These are phyloP conservation scores for Forbesichthys papilliferus DNA, from an alignment of 2,113 vertebrate genomes.

Conservation along the genomic window DNA sequence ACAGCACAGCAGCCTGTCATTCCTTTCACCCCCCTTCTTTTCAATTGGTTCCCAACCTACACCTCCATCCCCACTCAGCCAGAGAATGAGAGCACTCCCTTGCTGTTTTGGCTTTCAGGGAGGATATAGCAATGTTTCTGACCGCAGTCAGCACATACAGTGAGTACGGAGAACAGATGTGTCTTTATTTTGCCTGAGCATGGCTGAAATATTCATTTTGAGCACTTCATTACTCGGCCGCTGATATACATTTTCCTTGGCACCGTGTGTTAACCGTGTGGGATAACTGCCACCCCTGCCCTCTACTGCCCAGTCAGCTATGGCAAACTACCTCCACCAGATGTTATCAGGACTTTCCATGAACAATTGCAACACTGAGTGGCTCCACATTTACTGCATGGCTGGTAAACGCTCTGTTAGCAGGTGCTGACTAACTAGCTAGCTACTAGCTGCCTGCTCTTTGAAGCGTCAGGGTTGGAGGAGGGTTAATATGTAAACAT, in stretches of 20 bases:
- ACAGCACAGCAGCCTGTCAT: slow-evolving; percentile 11
- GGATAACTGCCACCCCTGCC: slow-evolving; percentile 36
- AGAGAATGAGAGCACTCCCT: slow-evolving; percentile 4
- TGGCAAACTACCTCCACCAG: slow-evolving; percentile 14
- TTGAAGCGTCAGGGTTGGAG: slow-evolving; percentile 12
- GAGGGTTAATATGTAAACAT: slow-evolving; percentile 20
- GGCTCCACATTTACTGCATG: slow-evolving; percentile 19
- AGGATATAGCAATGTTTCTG: background rate
- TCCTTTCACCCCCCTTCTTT: background rate
- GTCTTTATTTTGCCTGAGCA: background rate
- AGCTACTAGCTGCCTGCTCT: slow-evolving; percentile 18
- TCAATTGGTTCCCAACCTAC: background rate
- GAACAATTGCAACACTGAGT: slow-evolving; percentile 12
- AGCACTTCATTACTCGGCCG: slow-evolving; percentile 16
- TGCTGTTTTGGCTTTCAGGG: background rate
- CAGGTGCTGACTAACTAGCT: slow-evolving; percentile 20
- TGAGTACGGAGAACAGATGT: background rate
- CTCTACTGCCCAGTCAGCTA: slow-evolving; percentile 30
- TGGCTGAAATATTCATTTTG: background rate
- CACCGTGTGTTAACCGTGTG: slow-evolving; percentile 15
- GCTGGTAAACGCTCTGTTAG: slow-evolving; percentile 20
- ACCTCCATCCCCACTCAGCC: slow-evolving; percentile 2
- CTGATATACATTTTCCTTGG: slow-evolving; percentile 6
- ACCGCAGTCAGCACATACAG: background rate
- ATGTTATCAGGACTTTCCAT: slow-evolving; percentile 36